Conservation (phyloP, 2,113 vertebrate species). For the Turdus rufiventris region DNA sequence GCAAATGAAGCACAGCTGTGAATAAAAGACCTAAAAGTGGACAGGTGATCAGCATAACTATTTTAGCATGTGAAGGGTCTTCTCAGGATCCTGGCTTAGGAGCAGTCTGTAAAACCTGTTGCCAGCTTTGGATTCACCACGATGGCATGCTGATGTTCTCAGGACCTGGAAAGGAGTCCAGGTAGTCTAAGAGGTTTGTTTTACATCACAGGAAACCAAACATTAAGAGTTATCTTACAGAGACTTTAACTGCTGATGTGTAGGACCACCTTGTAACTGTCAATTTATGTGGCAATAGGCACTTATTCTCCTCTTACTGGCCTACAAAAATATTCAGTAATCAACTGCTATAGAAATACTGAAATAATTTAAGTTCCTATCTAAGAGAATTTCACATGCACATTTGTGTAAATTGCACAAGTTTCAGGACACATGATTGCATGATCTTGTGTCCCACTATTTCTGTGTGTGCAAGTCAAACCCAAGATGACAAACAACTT, state of each 20-base stretch:
- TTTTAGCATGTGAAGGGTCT: neutral
- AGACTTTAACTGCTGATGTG: neutral
- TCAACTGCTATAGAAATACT: neutral
- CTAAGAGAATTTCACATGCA: neutral
- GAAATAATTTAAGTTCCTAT: neutral
- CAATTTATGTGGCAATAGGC: neutral
- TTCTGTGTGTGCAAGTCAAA: neutral
- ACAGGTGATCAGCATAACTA: neutral
- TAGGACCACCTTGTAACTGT: neutral
- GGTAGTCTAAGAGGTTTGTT: neutral
- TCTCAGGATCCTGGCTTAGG: neutral
- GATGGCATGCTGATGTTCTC: neutral
- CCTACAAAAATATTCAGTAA: neutral
- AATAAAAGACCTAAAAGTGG: neutral
- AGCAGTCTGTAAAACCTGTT: accelerated
- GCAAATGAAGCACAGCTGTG: neutral
- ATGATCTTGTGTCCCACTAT: neutral
- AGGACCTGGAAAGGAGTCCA: neutral
- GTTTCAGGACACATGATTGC: neutral
- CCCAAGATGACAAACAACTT: neutral
- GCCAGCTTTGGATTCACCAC: accelerated
- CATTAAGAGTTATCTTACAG: accelerated
- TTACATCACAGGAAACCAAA: neutral
- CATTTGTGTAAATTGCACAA: neutral
- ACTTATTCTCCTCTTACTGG: neutral